A percentile compares a stretch with the other conserved stretches of the same genome.
phyloP scores from a whole-genome alignment of 1,140 invertebrate genomes.

The Arion vulgaris region DNA sequence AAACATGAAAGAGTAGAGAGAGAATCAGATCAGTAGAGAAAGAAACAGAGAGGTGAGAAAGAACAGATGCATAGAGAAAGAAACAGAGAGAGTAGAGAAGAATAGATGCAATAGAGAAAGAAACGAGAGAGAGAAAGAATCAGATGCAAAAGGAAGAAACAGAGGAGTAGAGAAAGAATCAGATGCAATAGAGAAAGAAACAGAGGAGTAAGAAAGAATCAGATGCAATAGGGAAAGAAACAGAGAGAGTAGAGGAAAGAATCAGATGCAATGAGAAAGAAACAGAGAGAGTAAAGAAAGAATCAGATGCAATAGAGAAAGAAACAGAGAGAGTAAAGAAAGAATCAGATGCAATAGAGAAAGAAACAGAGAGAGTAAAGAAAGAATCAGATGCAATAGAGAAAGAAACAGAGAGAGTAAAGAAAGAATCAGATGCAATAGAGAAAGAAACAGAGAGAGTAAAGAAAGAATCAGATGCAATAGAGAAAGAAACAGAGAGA shows the following conservation, averaged over 20 bases:
- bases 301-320: neutral
- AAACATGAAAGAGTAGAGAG: neutral
- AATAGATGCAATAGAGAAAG: neutral
- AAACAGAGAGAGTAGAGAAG: neutral
- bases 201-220: neutral
- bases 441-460: neutral
- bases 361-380: too few relatives aligned
- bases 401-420: neutral
- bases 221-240: neutral
- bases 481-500: neutral
- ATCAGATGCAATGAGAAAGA: neutral
- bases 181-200: too few relatives aligned
- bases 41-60: neutral
- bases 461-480: neutral
- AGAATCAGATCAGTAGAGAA: neutral
- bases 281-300: too few relatives aligned
- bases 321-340: too few relatives aligned
- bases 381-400: neutral
- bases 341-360: neutral
- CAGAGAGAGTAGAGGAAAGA: constrained; percentile 1
- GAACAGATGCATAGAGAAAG: neutral
- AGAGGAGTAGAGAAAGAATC: too few relatives aligned
- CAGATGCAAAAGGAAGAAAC: too few relatives aligned
- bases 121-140: neutral
- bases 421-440: neutral